Percentiles rank a stretch among this genome's conserved stretches.
phyloP scores from a whole-genome alignment of 92 coral and sea anemone genomes.

The Heteractis magnifica region DNA sequence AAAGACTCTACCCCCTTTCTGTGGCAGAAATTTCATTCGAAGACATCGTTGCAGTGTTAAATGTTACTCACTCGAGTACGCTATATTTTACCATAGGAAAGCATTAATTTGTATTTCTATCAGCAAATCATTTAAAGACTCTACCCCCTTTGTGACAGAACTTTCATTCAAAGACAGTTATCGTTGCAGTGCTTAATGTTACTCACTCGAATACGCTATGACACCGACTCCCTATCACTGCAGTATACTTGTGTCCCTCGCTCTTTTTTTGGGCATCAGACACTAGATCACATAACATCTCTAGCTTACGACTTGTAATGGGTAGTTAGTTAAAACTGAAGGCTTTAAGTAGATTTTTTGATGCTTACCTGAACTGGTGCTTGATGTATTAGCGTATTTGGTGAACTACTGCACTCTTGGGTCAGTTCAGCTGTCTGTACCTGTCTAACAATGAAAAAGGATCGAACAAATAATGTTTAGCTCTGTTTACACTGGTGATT shows the following conservation, averaged over 20 bases:
- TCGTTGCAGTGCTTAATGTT: background rate
- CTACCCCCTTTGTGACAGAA: background rate
- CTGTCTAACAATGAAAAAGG: background rate
- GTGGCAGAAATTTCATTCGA: background rate
- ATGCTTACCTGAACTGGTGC: background rate
- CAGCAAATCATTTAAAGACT: background rate
- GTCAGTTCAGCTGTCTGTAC: constrained; percentile 4
- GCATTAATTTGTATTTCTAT: background rate
- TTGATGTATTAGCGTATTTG: background rate
- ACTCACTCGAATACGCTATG: background rate
- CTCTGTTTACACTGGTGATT: background rate
- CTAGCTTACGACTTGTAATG: background rate
- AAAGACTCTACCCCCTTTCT: background rate
- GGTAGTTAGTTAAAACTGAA: background rate
- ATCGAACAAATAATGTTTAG: background rate
- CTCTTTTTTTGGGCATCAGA: background rate
- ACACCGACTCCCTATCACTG: background rate
- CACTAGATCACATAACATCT: background rate
- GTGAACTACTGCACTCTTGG: background rate
- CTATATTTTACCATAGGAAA: background rate
- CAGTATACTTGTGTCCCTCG: background rate
- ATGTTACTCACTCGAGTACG: background rate
- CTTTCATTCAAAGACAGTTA: background rate
- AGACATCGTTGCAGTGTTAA: background rate
- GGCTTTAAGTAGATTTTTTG: background rate